Evolutionary conservation across 2,888 invertebrate genomes (phyloP).

Genomic region (Steromphala cineraria): DNA sequence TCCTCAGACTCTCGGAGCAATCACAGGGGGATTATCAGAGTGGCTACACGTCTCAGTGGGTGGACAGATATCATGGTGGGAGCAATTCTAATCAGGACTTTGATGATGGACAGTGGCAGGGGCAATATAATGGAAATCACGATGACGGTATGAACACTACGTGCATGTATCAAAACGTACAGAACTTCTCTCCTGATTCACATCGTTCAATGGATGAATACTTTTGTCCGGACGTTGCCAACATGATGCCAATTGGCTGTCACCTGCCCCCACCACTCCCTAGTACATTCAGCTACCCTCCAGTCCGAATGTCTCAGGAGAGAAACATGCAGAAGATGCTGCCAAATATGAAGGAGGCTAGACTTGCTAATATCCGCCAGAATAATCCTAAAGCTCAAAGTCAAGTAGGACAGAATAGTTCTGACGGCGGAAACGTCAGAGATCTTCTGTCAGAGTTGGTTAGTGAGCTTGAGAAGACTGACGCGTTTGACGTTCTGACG

Average conservation of each 20-base stretch:
- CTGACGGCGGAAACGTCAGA: neutral
- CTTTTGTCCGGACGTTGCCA: neutral
- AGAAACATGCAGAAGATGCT: no score
- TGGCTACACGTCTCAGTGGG: neutral
- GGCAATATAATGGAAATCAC: neutral
- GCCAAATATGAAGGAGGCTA: no score
- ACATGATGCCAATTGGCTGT: neutral
- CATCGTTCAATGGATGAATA: neutral
- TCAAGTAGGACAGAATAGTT: no score
- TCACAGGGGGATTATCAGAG: neutral
- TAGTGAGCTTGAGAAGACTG: neutral
- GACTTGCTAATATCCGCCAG: no score
- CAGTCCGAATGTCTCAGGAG: no score
- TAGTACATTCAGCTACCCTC: neutral
- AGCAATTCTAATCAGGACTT: neutral
- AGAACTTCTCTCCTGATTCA: no score
- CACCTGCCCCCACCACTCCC: neutral
- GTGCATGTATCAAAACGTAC: neutral
- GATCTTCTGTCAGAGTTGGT: neutral
- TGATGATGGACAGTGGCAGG: neutral
- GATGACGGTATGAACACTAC: neutral
- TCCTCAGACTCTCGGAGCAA: neutral
- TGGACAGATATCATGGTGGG: neutral
- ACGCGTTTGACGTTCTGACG: neutral
- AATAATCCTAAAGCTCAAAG: no score